Base-by-base conservation (phyloP, 2,113 vertebrate species). In the Chaetops frenatus region DNA sequence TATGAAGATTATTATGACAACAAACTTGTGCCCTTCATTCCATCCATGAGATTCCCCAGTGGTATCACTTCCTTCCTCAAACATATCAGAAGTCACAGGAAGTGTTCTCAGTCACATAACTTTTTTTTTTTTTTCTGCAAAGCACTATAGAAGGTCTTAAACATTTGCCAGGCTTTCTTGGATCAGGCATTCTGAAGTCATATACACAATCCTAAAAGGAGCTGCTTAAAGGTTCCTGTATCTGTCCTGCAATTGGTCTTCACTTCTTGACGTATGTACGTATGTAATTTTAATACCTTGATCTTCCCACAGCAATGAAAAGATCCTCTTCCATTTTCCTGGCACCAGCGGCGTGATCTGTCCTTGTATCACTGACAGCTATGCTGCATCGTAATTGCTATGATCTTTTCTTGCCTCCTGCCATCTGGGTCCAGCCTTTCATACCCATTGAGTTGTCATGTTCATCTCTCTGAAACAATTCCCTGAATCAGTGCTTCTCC, bases 341-440 rank as follows among this genome's bases (percentile, higher is more conserved):
- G 94, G 57, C 84, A 84, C 73, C 83, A 73, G 74, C 69, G 67
- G 86, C 90, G 77, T 91, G 62, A 72, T 90, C 93, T 96, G 95
- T 93, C 92, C 76, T 95, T 94, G 81, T 84, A 53, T 95, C 44
- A 42, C 95, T 97, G 94, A 95, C 93, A 97, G 66, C 91, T 92
- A 18, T 95, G 90, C 94, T 93, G 88, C 95, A 94, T 93, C 74
- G 83, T 92, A 95, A 95, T 47, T 76, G 96, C 97, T 76, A 86
- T 71, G 97, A 97, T 97, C 96, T 91, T 97, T 97, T 98, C 97
- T 97, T 91, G 67, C 97, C 96, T 96, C 88, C 96, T 94, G 92
- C 95, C 96, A 94, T 92, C 71, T 90, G 90, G 97, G 96, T 96
- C 88, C 88, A 90, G 95, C 96, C 96, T 96, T 61, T 78, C 98